These are phyloP conservation scores for Odobenus rosmarus DNA, from an alignment of 2,113 vertebrate species.

Conservation along the genomic window DNA sequence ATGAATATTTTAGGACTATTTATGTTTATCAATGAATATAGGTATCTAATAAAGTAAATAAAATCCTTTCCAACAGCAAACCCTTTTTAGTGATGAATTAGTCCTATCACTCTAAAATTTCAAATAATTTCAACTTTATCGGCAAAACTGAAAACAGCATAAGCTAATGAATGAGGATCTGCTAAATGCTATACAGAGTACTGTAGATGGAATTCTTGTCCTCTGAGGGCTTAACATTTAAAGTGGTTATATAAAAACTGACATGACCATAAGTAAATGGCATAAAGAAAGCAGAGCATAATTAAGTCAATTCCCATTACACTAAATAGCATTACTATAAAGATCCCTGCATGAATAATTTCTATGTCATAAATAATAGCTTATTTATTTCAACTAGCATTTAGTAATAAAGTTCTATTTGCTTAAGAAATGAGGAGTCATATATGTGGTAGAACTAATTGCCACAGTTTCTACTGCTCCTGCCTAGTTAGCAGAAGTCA, in stretches of 20 bases:
- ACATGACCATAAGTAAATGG: constrained; percentile 6
- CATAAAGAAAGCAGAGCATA: background rate
- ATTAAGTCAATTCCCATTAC: constrained; percentile 39
- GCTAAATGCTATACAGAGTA: background rate
- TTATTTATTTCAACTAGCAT: background rate
- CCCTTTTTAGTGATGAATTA: background rate
- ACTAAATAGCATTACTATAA: constrained; percentile 31
- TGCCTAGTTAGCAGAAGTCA: background rate
- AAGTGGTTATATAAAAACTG: background rate
- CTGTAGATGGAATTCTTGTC: background rate
- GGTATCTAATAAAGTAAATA: background rate
- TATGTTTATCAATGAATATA: background rate
- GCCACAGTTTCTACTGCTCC: background rate
- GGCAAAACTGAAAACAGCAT: background rate
- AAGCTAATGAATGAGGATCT: background rate
- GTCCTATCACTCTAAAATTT: background rate
- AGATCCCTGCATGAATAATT: background rate
- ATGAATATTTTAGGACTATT: background rate
- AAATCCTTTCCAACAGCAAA: background rate
- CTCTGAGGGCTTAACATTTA: background rate
- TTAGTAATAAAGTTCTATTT: constrained; percentile 33
- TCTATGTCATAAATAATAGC: background rate
- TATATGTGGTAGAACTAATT: background rate
- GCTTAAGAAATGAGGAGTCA: background rate
- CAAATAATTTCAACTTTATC: background rate